These are phyloP conservation scores for Galeruca laticollis DNA, from an alignment of 2,888 invertebrate species.

Conservation along the genomic window DNA sequence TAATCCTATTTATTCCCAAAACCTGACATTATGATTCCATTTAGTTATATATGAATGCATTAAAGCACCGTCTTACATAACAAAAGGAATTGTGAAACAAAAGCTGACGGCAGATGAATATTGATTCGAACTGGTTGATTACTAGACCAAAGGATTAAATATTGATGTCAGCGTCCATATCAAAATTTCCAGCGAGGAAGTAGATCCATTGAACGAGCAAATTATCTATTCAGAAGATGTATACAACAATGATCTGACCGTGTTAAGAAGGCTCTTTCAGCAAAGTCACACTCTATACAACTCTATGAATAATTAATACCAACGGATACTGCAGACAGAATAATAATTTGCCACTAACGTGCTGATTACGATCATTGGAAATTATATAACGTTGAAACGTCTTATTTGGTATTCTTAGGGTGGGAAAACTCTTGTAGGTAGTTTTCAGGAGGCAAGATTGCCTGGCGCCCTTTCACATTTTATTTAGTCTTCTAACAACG, in stretches of 20 bases:
- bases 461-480: too few species aligned
- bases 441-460: too few species aligned
- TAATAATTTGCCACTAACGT: slow-evolving; percentile 21
- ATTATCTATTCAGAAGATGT: slow-evolving; percentile 25
- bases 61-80: too few species aligned
- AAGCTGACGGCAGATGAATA: background rate
- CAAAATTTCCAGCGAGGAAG: slow-evolving; percentile 2
- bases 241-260: slow-evolving; percentile 12
- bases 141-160: background rate
- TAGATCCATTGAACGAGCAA: slow-evolving; percentile 3
- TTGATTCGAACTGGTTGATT: background rate
- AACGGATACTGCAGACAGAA: slow-evolving; percentile 22
- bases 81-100: background rate
- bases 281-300: slow-evolving; percentile 15
- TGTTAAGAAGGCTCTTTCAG: slow-evolving; percentile 22
- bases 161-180: slow-evolving; percentile 2
- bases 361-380: too few species aligned
- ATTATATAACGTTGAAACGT: too few species aligned
- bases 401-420: too few species aligned
- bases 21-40: too few species aligned
- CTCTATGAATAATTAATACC: slow-evolving; percentile 27
- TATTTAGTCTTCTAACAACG: too few species aligned
- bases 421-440: too few species aligned
- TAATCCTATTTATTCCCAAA: too few species aligned
- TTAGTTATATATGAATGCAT: too few species aligned